A percentile compares a stretch with the other conserved stretches of the same genome.
These are phyloP conservation scores for Lysiphlebus fabarum DNA, from an alignment of 1,140 invertebrate species.

Conservation along the genomic window DNA sequence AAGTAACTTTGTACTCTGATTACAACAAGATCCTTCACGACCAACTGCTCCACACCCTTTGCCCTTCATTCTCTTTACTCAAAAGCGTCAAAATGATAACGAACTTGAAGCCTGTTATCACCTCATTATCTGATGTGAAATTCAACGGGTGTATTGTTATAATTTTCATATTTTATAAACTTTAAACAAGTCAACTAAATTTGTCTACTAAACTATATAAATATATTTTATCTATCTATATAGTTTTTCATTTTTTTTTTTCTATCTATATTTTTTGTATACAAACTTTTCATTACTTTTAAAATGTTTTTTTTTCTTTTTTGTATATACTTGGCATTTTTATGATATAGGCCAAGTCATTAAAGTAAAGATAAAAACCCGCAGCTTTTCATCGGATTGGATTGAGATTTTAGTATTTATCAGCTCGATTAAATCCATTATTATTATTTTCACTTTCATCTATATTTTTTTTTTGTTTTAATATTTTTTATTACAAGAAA, in stretches of 20 bases:
- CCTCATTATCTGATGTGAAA: constrained; percentile 2
- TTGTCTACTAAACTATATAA: too few relatives aligned
- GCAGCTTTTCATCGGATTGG: not conserved
- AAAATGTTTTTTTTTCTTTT: not conserved
- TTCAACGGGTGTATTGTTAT: constrained; percentile 22
- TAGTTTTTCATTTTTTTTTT: too few relatives aligned
- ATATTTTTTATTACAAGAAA: too few relatives aligned
- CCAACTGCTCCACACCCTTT: not conserved
- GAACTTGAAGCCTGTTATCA: constrained; percentile 28
- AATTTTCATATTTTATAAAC: not conserved
- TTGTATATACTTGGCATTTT: not conserved
- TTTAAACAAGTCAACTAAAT: too few relatives aligned
- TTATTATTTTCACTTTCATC: not conserved
- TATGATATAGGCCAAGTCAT: constrained; percentile 1
- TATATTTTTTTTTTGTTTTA: too few relatives aligned
- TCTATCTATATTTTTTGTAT: too few relatives aligned
- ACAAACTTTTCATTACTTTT: too few relatives aligned
- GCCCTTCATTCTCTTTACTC: constrained; percentile 17
- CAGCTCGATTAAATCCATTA: not conserved
- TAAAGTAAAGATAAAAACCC: constrained; percentile 1
- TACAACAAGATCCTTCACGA: too few relatives aligned
- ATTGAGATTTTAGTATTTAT: too few relatives aligned
- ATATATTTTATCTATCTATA: too few relatives aligned
- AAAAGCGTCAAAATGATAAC: constrained; percentile 26
- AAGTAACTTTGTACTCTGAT: too few relatives aligned